These are phyloP conservation scores for Pagrus major DNA, from an alignment of 2,113 vertebrate genomes.

Conservation along the genomic window DNA sequence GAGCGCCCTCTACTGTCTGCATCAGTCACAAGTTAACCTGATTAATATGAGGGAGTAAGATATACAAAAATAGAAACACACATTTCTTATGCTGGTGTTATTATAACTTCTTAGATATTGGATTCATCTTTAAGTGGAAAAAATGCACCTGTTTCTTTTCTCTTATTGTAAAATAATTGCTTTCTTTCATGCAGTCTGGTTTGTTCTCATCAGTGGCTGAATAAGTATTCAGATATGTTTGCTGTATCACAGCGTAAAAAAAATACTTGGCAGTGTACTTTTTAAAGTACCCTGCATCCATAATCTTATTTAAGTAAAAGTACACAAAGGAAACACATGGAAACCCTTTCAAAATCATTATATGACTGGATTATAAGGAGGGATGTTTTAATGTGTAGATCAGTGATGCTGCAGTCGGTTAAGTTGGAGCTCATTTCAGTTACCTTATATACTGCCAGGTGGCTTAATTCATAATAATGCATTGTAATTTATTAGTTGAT, in stretches of 20 bases:
- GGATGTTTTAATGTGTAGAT: neutral
- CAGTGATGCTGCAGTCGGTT: neutral
- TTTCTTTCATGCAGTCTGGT: neutral
- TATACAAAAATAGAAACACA: neutral
- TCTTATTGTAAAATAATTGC: too few relatives aligned
- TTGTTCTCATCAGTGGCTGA: neutral
- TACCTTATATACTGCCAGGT: neutral
- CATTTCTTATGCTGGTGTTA: neutral
- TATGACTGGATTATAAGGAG: neutral
- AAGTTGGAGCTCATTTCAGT: neutral
- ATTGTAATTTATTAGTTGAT: neutral
- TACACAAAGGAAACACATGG: neutral
- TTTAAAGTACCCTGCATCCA: neutral
- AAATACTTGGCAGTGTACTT: too few relatives aligned
- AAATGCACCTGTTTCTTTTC: neutral
- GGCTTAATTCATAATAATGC: neutral
- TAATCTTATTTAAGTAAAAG: neutral
- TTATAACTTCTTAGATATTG: neutral
- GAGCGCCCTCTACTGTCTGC: conserved; percentile 84
- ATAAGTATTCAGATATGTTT: neutral
- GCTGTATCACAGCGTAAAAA: neutral
- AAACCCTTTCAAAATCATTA: too few relatives aligned
- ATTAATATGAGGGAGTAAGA: neutral
- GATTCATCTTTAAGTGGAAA: neutral
- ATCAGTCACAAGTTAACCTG: neutral